These are phyloP conservation scores for Paralichthys olivaceus DNA, from an alignment of 2,113 vertebrate species.

Conservation along the genomic window DNA sequence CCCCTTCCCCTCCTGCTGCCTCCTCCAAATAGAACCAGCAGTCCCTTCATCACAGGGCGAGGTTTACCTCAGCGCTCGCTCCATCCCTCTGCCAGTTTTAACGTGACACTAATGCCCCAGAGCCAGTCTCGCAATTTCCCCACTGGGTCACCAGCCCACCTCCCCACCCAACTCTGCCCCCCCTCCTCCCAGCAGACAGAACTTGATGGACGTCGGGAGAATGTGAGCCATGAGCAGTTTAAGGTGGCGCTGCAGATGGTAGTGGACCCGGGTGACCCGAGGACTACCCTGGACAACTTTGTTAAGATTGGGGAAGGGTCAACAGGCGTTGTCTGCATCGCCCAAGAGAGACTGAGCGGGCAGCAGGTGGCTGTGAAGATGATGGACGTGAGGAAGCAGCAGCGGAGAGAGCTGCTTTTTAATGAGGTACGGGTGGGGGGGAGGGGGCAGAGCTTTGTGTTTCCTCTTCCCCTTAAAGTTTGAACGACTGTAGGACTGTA, in stretches of 20 bases:
- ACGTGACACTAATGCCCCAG: background rate
- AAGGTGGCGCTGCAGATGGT: conserved; percentile 92
- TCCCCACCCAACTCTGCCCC: conserved; percentile 49
- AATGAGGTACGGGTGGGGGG: conserved; percentile 85
- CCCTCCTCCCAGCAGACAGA: conserved; percentile 64
- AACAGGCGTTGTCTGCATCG: conserved; percentile 92
- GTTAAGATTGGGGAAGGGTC: conserved; percentile 95
- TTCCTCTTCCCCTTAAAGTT: too few relatives aligned
- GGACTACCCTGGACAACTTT: conserved; percentile 87
- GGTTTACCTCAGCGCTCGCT: conserved; percentile 5
- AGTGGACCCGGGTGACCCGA: conserved; percentile 90
- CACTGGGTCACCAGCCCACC: conserved; percentile 69
- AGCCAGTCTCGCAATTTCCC: conserved; percentile 79
- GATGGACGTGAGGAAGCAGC: conserved; percentile 95
- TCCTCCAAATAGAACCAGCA: conserved; percentile 71
- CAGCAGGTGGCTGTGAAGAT: conserved; percentile 94
- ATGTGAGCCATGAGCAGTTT: conserved; percentile 91
- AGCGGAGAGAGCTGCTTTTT: conserved; percentile 93
- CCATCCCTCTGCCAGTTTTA: conserved; percentile 78
- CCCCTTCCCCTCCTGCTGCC: conserved; percentile 34
- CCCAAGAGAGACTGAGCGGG: conserved; percentile 88
- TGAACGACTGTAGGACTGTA: too few relatives aligned
- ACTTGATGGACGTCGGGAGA: conserved; percentile 63
- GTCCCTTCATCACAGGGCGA: conserved; percentile 48
- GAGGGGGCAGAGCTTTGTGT: background rate